A percentile compares a stretch with the other conserved stretches of the same genome.
These are phyloP conservation scores for Urocynchramus pylzowi DNA, from an alignment of 2,113 vertebrate species.

Conservation along the genomic window DNA sequence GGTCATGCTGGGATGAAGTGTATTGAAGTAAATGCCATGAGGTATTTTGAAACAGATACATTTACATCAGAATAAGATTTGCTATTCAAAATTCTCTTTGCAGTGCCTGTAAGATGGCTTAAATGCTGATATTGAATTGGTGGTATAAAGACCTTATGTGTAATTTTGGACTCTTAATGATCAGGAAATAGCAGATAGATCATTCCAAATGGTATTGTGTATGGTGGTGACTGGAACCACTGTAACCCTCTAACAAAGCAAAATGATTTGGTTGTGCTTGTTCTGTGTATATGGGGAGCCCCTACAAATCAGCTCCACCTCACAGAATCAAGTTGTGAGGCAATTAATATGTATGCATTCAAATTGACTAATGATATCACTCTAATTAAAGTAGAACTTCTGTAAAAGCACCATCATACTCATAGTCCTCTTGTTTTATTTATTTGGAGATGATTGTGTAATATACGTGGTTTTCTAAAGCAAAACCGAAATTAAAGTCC, in stretches of 20 bases:
- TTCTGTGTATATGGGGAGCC: neutral
- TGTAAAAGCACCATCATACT: neutral
- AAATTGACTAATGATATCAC: neutral
- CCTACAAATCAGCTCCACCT: neutral
- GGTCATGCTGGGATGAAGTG: neutral
- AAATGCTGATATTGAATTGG: neutral
- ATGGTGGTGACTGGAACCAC: neutral
- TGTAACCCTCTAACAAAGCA: neutral
- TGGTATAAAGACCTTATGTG: neutral
- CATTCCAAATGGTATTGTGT: neutral
- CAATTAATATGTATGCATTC: neutral
- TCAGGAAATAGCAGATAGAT: neutral
- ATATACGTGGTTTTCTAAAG: neutral
- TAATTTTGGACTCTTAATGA: neutral
- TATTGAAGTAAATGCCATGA: neutral
- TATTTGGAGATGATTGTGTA: neutral
- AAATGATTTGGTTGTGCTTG: neutral
- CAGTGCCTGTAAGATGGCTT: neutral
- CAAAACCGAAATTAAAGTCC: neutral
- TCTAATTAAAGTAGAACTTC: neutral
- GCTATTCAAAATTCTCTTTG: neutral
- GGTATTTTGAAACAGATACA: neutral
- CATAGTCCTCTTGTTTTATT: neutral
- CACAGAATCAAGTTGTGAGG: neutral
- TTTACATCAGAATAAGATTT: neutral